Conservation (phyloP, 2,797 vertebrate species). For the Darevskia mixta region DNA sequence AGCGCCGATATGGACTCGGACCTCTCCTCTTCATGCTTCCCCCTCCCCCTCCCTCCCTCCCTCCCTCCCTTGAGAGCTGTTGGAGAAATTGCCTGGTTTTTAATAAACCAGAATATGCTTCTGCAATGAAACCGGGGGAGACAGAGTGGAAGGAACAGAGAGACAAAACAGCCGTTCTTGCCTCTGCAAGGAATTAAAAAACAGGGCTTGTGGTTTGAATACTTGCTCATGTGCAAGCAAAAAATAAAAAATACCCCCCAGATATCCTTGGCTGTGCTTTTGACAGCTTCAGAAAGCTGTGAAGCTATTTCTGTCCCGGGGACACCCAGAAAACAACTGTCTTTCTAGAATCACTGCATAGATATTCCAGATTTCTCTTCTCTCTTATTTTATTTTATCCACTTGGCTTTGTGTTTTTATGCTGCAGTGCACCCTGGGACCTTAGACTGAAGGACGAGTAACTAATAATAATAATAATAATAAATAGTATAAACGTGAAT, state of each 20-base stretch:
- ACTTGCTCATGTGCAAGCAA: background rate
- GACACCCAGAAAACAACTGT: background rate
- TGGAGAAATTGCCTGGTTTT: background rate
- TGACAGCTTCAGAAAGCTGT: background rate
- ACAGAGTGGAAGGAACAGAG: background rate
- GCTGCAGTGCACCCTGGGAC: background rate
- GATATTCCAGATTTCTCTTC: no score
- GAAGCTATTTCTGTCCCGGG: background rate
- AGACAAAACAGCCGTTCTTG: background rate
- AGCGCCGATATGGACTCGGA: no score
- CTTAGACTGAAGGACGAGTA: no score
- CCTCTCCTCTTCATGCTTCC: no score
- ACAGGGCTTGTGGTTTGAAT: no score
- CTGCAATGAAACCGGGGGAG: background rate
- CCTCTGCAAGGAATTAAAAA: background rate
- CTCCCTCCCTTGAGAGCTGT: background rate
- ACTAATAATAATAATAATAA: no score
- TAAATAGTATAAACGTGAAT: no score
- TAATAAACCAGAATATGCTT: background rate
- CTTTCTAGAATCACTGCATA: background rate
- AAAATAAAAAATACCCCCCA: background rate
- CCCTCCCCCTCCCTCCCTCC: no score
- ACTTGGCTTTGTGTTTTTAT: background rate
- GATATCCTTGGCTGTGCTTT: background rate
- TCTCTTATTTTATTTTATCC: background rate